Percentiles rank a stretch among this genome's conserved stretches.
Evolutionary conservation across 2,113 vertebrate species (phyloP).

Genomic region (Dromaius novaehollandiae): DNA sequence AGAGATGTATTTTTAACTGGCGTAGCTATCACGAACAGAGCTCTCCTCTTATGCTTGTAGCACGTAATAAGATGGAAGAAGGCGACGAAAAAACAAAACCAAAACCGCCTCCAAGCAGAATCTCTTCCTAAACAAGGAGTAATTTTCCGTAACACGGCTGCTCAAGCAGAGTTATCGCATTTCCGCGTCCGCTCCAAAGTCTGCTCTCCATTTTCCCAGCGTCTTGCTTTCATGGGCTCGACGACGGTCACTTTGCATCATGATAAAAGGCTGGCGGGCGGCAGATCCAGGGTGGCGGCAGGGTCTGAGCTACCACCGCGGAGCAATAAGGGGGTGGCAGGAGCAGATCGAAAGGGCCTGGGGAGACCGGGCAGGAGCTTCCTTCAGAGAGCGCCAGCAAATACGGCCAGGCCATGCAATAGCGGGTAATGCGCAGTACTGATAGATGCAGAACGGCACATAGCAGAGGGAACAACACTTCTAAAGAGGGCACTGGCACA

Average conservation of each 20-base stretch:
- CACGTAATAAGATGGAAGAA: background rate
- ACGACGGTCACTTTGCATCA: background rate
- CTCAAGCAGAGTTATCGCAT: background rate
- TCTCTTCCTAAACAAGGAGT: background rate
- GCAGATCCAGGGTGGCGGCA: background rate
- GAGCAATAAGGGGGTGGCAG: background rate
- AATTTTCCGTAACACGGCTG: background rate
- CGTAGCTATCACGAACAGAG: background rate
- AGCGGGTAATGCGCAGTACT: background rate
- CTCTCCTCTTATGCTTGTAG: background rate
- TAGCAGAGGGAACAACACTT: background rate
- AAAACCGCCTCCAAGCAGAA: background rate
- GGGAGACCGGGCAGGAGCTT: background rate
- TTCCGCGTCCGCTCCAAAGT: background rate
- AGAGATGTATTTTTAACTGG: background rate
- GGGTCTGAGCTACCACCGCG: background rate
- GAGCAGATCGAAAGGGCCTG: background rate
- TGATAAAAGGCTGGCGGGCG: background rate
- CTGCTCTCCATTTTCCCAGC: background rate
- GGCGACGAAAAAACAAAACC: background rate
- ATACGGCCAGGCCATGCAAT: background rate
- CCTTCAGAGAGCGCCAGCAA: background rate
- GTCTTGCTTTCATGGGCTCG: fast-evolving
- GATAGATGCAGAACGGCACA: background rate
- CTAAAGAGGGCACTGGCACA: background rate